These are phyloP conservation scores for Choristoneura rosaceana DNA, from an alignment of 2,888 invertebrate species.

Conservation along the genomic window DNA sequence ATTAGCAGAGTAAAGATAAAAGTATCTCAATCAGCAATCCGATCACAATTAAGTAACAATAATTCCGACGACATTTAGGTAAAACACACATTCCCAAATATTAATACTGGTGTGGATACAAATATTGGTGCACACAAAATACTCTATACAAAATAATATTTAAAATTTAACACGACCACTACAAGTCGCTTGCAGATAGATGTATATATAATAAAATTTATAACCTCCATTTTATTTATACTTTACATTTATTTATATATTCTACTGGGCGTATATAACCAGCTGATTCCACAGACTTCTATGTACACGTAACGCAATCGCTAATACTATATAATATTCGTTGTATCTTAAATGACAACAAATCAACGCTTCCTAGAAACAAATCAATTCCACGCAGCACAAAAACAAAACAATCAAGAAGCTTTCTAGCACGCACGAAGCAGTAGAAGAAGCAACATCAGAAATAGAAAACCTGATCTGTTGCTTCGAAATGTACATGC, in stretches of 20 bases:
- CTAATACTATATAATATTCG: slow-evolving; percentile 45
- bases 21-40: slow-evolving; percentile 37
- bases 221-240: slow-evolving; percentile 5
- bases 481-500: slow-evolving; percentile 80
- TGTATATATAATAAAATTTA: slow-evolving; percentile 24
- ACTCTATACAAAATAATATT: slow-evolving; percentile 48
- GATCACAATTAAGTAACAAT: slow-evolving; percentile 38
- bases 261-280: slow-evolving; percentile 28
- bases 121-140: slow-evolving; percentile 49
- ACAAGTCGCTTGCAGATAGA: slow-evolving; percentile 21
- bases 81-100: slow-evolving; percentile 39
- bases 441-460: slow-evolving; percentile 18
- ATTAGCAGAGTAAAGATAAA: slow-evolving; percentile 1
- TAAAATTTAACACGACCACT: slow-evolving; percentile 25
- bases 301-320: neutral
- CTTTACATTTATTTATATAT: slow-evolving; percentile 4
- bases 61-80: slow-evolving; percentile 49
- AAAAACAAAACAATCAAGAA: neutral
- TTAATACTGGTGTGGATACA: slow-evolving; percentile 38
- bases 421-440: slow-evolving; percentile 36
- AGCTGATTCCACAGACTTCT: slow-evolving; percentile 19
- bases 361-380: slow-evolving; percentile 15
- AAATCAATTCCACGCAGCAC: slow-evolving; percentile 5
- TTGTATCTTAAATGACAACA: slow-evolving; percentile 38
- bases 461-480: slow-evolving; percentile 78